A percentile compares a stretch with the other conserved stretches of the same genome.
These are phyloP conservation scores for Eucera pruinosa DNA, from an alignment of 2,888 invertebrate species.

Conservation along the genomic window DNA sequence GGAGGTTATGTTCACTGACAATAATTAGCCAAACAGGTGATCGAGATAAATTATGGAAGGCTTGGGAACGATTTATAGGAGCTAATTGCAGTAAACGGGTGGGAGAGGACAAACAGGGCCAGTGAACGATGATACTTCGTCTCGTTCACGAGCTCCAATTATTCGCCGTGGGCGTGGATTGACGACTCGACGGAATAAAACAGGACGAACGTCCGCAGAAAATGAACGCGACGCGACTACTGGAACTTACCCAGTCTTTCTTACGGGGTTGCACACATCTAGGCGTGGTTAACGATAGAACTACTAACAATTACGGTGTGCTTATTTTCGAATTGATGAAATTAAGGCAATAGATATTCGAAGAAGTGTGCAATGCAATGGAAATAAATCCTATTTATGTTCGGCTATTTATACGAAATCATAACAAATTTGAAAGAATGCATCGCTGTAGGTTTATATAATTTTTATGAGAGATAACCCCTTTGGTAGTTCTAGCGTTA, in stretches of 20 bases:
- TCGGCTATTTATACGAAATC: no score
- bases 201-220: constrained; percentile 49
- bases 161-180: constrained; percentile 71
- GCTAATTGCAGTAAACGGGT: constrained; percentile 72
- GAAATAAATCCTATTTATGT: no score
- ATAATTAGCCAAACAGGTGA: constrained; percentile 57
- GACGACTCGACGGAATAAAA: constrained; percentile 71
- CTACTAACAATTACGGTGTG: no score
- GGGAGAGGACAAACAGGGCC: constrained; percentile 66
- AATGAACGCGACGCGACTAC: constrained; percentile 4
- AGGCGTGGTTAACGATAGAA: no score
- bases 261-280: no score
- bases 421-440: no score
- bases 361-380: no score
- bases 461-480: no score
- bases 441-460: no score
- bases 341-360: no score
- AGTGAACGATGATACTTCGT: constrained; percentile 46
- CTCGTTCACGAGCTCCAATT: constrained; percentile 68
- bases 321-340: no score
- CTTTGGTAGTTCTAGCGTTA: no score
- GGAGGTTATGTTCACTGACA: constrained; percentile 54
- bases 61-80: constrained; percentile 75
- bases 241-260: constrained; percentile 14
- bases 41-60: constrained; percentile 72